Conservation (phyloP, 2,888 invertebrate genomes). For the Phalangium opilio region DNA sequence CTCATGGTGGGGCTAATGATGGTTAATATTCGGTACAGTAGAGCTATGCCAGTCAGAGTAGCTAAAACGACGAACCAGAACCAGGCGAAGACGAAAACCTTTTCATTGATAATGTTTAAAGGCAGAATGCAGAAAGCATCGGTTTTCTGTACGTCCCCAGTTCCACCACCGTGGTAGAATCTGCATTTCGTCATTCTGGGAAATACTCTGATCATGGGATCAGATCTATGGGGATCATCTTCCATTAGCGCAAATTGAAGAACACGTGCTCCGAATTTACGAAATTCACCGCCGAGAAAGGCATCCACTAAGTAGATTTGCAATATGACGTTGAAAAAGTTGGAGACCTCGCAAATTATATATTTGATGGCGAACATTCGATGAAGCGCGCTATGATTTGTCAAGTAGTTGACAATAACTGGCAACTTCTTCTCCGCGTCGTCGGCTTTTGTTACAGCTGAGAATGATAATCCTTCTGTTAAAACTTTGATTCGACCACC, state of each 20-base stretch:
- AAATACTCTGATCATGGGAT: constrained; percentile 69
- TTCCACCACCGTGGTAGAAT: constrained; percentile 76
- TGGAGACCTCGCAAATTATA: constrained; percentile 56
- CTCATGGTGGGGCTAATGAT: too few species aligned
- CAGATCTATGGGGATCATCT: constrained; percentile 39
- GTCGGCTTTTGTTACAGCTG: constrained; percentile 11
- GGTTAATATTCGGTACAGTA: too few species aligned
- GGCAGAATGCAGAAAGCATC: constrained; percentile 77
- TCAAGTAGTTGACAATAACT: constrained; percentile 19
- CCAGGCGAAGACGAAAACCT: too few species aligned
- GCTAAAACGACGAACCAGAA: too few species aligned
- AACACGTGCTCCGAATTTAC: constrained; percentile 25
- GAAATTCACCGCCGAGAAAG: constrained; percentile 26
- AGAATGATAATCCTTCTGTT: constrained; percentile 15
- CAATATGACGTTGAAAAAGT: constrained; percentile 56
- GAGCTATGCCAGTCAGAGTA: too few species aligned
- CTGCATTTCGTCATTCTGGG: constrained; percentile 78
- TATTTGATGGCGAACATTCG: constrained; percentile 42
- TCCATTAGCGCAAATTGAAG: constrained; percentile 34
- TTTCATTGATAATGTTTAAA: too few species aligned
- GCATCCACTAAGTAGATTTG: constrained; percentile 60
- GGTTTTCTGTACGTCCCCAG: constrained; percentile 70
- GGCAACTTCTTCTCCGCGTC: constrained; percentile 10
- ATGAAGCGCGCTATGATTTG: constrained; percentile 16
- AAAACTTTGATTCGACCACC: constrained; percentile 12